A percentile compares a stretch with the other conserved stretches of the same genome.
These are phyloP conservation scores for Neopelma chrysocephalum DNA, from an alignment of 2,797 vertebrate genomes.

Conservation along the genomic window DNA sequence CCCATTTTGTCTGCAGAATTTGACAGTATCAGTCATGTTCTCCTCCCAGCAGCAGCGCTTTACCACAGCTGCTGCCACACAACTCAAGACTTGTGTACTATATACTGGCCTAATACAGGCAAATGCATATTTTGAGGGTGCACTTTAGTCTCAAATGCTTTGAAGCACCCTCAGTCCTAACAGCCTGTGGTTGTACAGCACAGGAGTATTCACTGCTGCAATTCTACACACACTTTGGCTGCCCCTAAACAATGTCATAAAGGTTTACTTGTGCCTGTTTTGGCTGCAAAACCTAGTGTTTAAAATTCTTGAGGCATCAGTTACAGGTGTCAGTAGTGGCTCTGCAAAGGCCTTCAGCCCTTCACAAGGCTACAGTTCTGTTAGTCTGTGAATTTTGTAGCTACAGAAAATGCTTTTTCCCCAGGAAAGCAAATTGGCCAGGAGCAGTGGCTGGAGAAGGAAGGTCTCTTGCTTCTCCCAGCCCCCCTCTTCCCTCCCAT, in stretches of 20 bases:
- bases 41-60: background rate
- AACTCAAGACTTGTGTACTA: background rate
- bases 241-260: background rate
- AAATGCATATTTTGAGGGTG: background rate
- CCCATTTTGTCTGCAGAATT: background rate
- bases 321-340: background rate
- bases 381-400: background rate
- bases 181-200: background rate
- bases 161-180: background rate
- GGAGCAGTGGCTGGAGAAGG: background rate
- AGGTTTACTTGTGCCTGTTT: background rate
- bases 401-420: background rate
- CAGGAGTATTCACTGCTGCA: background rate
- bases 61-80: background rate
- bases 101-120: background rate
- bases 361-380: background rate
- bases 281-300: background rate
- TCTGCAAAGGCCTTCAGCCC: background rate
- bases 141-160: background rate
- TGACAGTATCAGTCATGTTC: background rate
- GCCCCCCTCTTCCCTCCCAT: background rate
- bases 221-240: background rate
- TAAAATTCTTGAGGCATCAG: background rate
- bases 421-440: background rate
- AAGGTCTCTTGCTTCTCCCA: background rate